Evolutionary conservation across 2,797 vertebrate genomes (phyloP).

Genomic region (Rousettus madagascariensis): DNA sequence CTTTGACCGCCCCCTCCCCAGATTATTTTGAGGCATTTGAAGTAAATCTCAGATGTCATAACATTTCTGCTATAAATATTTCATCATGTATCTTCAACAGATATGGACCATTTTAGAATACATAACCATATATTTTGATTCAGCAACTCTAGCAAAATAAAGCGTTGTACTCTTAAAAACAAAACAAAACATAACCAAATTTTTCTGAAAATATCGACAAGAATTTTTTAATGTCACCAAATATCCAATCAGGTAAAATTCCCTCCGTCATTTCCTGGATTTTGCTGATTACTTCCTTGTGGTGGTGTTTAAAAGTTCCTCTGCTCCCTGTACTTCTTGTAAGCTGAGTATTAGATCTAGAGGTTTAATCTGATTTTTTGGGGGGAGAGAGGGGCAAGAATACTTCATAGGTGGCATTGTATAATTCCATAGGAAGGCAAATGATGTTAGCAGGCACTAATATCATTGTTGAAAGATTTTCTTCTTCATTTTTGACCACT

Average conservation of each 20-base stretch:
- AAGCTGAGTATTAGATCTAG: neutral
- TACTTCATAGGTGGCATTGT: neutral
- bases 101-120: neutral
- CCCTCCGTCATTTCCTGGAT: neutral
- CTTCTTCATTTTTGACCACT: neutral
- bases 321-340: neutral
- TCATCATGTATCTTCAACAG: constrained; percentile 2
- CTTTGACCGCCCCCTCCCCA: neutral
- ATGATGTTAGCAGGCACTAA: neutral
- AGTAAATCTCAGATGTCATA: constrained; percentile 22
- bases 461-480: neutral
- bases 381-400: neutral
- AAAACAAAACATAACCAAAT: neutral
- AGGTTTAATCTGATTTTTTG: constrained; percentile 3
- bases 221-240: neutral
- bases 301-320: constrained; percentile 16
- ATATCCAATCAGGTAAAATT: constrained; percentile 20
- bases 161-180: neutral
- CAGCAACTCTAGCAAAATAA: neutral
- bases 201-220: neutral
- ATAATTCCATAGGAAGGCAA: neutral
- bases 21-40: constrained; percentile 38
- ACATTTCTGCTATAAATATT: constrained; percentile 37
- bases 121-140: neutral
- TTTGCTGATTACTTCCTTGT: neutral